phyloP scores from a whole-genome alignment of 2,888 invertebrate species.

The Apodemia zela region DNA sequence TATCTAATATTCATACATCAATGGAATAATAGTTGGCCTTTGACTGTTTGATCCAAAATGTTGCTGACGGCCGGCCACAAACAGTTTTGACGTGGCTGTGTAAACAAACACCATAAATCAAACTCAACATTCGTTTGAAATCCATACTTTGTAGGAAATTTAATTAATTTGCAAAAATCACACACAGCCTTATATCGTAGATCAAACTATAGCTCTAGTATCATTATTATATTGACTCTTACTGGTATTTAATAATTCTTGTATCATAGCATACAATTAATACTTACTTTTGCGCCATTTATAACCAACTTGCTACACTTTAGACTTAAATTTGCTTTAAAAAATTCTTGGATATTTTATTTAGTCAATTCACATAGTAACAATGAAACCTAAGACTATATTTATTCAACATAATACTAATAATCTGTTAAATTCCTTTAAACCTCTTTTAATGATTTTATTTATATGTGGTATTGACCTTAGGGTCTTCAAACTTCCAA shows the following conservation, averaged over 20 bases:
- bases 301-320: no score
- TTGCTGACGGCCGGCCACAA: slow-evolving; percentile 49
- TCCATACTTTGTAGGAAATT: not conserved
- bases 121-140: slow-evolving; percentile 29
- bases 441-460: slow-evolving; percentile 44
- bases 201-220: no score
- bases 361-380: no score
- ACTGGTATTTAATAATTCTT: no score
- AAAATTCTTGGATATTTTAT: no score
- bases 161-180: slow-evolving; percentile 24
- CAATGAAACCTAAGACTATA: slow-evolving; percentile 19
- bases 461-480: slow-evolving; percentile 59
- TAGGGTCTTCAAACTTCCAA: slow-evolving; percentile 42
- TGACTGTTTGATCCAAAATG: slow-evolving; percentile 40
- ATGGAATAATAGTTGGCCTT: slow-evolving; percentile 33
- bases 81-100: slow-evolving; percentile 42
- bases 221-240: no score
- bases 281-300: no score
- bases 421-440: slow-evolving; percentile 40
- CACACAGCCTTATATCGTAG: not conserved
- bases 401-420: slow-evolving; percentile 28
- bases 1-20: slow-evolving; percentile 36
- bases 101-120: slow-evolving; percentile 36
- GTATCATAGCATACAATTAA: no score
- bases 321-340: not conserved